Conservation (phyloP, 1,140 invertebrate genomes). For the Stegodyphus dumicola region DNA sequence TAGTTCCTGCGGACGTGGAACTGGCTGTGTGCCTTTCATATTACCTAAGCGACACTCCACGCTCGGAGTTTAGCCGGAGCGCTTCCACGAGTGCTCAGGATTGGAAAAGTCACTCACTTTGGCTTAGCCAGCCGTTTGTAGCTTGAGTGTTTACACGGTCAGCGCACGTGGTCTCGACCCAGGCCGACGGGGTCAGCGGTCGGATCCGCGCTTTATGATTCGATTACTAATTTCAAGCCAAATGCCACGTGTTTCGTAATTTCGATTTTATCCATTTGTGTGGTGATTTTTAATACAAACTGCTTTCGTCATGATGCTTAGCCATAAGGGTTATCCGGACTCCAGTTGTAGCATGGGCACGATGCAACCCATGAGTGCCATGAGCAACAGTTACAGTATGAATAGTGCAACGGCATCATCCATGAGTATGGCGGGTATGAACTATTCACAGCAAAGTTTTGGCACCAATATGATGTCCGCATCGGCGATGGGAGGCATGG, state of each 20-base stretch:
- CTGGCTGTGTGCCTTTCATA: constrained; percentile 58
- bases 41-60: constrained; percentile 59
- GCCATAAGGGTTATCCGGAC: constrained; percentile 64
- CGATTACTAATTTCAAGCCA: neutral
- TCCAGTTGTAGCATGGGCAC: constrained; percentile 64
- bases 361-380: constrained; percentile 64
- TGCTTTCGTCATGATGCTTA: constrained; percentile 56
- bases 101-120: constrained; percentile 49
- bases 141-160: constrained; percentile 53
- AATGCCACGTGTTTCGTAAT: constrained; percentile 9
- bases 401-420: constrained; percentile 74
- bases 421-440: constrained; percentile 68
- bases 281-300: constrained; percentile 10
- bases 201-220: constrained; percentile 13
- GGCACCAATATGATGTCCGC: constrained; percentile 77
- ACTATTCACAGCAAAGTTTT: constrained; percentile 71
- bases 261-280: neutral
- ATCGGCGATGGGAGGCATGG: constrained; percentile 70
- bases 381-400: constrained; percentile 65
- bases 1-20: constrained; percentile 33
- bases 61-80: constrained; percentile 50
- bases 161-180: constrained; percentile 51
- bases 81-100: constrained; percentile 49
- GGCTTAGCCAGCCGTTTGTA: constrained; percentile 27
- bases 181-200: constrained; percentile 30